Conservation (phyloP, 2,113 vertebrate species). For the Limnothrissa miodon region DNA sequence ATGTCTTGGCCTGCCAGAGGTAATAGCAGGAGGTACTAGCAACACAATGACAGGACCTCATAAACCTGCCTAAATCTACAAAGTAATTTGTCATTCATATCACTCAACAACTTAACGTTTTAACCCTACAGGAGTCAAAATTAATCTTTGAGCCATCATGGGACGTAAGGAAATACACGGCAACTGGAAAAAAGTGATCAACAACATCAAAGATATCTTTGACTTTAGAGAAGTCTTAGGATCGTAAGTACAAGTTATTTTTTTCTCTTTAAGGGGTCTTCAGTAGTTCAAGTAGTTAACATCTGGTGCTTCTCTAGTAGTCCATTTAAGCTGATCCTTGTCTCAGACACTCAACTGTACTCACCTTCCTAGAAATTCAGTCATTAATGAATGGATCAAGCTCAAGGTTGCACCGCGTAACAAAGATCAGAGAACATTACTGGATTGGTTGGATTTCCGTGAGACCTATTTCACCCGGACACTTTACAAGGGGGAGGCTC, state of each 20-base stretch:
- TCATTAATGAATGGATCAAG: background rate
- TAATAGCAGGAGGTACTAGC: too few species aligned
- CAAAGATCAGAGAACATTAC: background rate
- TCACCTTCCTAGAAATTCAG: background rate
- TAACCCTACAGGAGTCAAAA: slow-evolving; percentile 58
- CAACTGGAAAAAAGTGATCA: slow-evolving; percentile 88
- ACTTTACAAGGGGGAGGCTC: background rate
- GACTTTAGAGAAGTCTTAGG: slow-evolving; percentile 90
- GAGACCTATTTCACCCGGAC: background rate
- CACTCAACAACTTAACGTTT: background rate
- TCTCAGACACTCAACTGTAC: background rate
- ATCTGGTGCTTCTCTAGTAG: background rate
- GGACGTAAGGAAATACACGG: slow-evolving; percentile 80
- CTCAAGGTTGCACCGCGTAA: background rate
- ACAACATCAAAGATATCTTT: slow-evolving; percentile 88
- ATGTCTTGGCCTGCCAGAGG: too few species aligned
- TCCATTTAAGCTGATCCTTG: background rate
- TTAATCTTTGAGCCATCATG: slow-evolving; percentile 79
- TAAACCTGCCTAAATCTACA: background rate
- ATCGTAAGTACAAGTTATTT: slow-evolving; percentile 82
- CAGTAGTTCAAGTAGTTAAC: background rate
- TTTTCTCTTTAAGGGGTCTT: background rate
- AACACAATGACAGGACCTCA: background rate
- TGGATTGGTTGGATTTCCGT: slow-evolving; percentile 20
- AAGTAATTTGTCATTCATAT: background rate